Conservation (phyloP, 2,797 vertebrate species). For the Sciurus vulgaris region DNA sequence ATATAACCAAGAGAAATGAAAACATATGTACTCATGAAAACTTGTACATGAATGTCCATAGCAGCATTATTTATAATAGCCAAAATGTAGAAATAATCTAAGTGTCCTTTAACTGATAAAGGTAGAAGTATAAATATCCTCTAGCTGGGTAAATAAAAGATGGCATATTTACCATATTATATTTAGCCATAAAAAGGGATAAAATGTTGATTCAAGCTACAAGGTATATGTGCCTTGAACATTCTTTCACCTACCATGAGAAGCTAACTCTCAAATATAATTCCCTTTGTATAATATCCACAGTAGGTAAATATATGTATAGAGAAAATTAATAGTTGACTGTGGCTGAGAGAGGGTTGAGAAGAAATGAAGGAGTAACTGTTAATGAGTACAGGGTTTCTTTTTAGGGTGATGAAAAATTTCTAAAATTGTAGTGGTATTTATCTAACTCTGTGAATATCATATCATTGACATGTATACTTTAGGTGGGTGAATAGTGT, state of each 20-base stretch:
- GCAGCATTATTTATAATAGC: not conserved
- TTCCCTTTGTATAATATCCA: not conserved
- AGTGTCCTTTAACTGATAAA: not conserved
- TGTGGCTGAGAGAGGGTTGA: not conserved
- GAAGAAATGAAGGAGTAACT: not conserved
- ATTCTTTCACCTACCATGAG: not conserved
- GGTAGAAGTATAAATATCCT: not conserved
- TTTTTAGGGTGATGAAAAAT: not conserved
- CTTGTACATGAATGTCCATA: not conserved
- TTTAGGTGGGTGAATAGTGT: not conserved
- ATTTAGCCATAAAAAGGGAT: not conserved
- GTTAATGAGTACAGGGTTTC: not conserved
- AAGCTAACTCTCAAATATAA: not conserved
- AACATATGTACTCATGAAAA: not conserved
- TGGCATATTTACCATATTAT: not conserved
- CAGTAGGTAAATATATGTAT: not conserved
- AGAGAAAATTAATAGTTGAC: not conserved
- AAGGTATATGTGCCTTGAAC: not conserved
- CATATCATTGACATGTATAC: not conserved
- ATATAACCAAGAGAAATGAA: not conserved
- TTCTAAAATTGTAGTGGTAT: not conserved
- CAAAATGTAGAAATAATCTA: not conserved
- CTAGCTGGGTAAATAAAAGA: not conserved
- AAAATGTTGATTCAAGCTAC: not conserved
- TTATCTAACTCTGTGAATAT: not conserved